phyloP scores from a whole-genome alignment of 2,113 vertebrate species.

The Psettodes erumei region DNA sequence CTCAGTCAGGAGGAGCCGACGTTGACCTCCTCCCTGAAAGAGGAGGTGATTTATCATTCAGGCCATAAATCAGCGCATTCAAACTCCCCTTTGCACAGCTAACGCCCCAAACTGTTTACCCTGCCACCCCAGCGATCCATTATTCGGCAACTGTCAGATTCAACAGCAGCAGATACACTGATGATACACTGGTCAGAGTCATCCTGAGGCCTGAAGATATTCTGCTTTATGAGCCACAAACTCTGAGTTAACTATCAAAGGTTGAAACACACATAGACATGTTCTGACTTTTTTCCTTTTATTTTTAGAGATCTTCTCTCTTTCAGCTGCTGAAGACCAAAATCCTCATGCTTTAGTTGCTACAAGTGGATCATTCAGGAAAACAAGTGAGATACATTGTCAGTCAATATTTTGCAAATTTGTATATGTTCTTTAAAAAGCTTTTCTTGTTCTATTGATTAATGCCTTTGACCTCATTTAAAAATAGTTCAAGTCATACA shows the following conservation, averaged over 20 bases:
- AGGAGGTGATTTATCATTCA: slow-evolving; percentile 78
- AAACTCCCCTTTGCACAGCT: slow-evolving; percentile 74
- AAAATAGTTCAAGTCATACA: no score
- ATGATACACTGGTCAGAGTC: slow-evolving; percentile 35
- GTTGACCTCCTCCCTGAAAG: slow-evolving; percentile 69
- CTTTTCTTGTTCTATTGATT: no score
- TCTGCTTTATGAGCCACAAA: background rate
- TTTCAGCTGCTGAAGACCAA: background rate
- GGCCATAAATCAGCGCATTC: slow-evolving; percentile 77
- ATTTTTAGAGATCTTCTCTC: no score
- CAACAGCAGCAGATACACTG: slow-evolving; percentile 50
- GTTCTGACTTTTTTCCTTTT: no score
- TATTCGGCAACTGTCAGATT: slow-evolving; percentile 51
- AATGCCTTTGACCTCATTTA: no score
- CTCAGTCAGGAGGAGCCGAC: slow-evolving; percentile 65
- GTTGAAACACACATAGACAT: background rate
- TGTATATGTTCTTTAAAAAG: no score
- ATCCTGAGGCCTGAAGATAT: background rate
- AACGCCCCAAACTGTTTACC: slow-evolving; percentile 74
- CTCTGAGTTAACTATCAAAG: no score
- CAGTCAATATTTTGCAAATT: no score
- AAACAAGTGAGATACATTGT: no score
- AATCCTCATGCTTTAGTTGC: no score
- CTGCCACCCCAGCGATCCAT: slow-evolving; percentile 68
- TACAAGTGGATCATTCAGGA: no score